A percentile compares a stretch with the other conserved stretches of the same genome.
Evolutionary conservation across 2,113 vertebrate species (phyloP).

Genomic region (Bufo bufo): DNA sequence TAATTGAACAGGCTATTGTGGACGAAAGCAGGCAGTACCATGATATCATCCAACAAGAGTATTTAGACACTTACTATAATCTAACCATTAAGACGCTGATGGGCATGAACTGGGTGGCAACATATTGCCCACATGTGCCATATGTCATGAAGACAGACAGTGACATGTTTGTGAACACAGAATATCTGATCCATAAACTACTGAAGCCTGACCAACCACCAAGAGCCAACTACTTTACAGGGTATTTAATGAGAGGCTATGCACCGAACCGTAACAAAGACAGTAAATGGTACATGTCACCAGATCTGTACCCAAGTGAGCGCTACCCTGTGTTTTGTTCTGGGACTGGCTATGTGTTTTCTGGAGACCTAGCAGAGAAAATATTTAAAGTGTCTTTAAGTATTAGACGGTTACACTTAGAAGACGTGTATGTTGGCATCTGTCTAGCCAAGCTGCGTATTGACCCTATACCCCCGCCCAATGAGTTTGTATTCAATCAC

Average conservation of each 20-base stretch:
- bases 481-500: constrained; percentile 95
- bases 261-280: constrained; percentile 91
- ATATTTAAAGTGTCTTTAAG: constrained; percentile 86
- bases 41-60: constrained; percentile 95
- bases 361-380: constrained; percentile 88
- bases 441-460: constrained; percentile 89
- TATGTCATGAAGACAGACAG: constrained; percentile 99
- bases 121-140: constrained; percentile 79
- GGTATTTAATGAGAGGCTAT: constrained; percentile 89
- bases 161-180: constrained; percentile 97
- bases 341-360: constrained; percentile 96
- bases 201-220: constrained; percentile 83
- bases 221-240: constrained; percentile 88
- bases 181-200: constrained; percentile 91
- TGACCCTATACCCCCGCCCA: constrained; percentile 87
- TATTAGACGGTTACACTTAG: constrained; percentile 86
- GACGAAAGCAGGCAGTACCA: constrained; percentile 86
- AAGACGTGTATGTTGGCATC: constrained; percentile 94
- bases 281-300: constrained; percentile 97
- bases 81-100: constrained; percentile 95
- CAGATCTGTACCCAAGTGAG: constrained; percentile 85
- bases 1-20: constrained; percentile 79
- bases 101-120: constrained; percentile 97
- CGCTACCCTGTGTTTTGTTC: constrained; percentile 96
- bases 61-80: constrained; percentile 92